Evolutionary conservation across 1,140 invertebrate species (phyloP).

Genomic region (Antheraea pernyi): DNA sequence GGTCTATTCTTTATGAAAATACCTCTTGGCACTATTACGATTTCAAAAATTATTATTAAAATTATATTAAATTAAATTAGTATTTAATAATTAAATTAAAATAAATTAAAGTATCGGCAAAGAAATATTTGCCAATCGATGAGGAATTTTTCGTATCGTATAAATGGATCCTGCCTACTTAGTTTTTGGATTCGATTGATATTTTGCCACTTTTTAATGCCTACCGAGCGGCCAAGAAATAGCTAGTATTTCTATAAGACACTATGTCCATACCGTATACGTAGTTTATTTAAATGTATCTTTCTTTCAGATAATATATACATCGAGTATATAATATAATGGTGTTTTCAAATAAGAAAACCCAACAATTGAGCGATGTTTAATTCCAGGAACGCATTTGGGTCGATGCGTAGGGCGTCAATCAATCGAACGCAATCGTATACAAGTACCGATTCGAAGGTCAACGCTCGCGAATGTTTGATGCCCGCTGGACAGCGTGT

Average conservation of each 20-base stretch:
- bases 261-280: background rate
- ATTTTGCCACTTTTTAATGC: too few species aligned
- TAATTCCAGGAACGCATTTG: constrained; percentile 50
- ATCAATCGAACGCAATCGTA: constrained; percentile 24
- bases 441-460: constrained; percentile 24
- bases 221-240: too few species aligned
- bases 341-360: background rate
- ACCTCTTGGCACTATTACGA: too few species aligned
- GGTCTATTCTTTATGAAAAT: too few species aligned
- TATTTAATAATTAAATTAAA: too few species aligned
- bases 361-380: constrained; percentile 10
- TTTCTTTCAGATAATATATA: background rate
- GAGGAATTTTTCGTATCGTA: too few species aligned
- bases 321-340: background rate
- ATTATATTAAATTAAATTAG: too few species aligned
- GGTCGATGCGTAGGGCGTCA: constrained; percentile 29
- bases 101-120: too few species aligned
- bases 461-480: constrained; percentile 23
- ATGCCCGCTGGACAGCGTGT: constrained; percentile 49
- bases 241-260: background rate
- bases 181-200: too few species aligned
- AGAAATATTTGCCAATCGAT: too few species aligned
- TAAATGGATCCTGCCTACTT: too few species aligned
- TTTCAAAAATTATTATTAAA: too few species aligned
- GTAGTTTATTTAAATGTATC: background rate